phyloP scores from a whole-genome alignment of 2,888 invertebrate genomes.

The Lycophotia porphyrea region DNA sequence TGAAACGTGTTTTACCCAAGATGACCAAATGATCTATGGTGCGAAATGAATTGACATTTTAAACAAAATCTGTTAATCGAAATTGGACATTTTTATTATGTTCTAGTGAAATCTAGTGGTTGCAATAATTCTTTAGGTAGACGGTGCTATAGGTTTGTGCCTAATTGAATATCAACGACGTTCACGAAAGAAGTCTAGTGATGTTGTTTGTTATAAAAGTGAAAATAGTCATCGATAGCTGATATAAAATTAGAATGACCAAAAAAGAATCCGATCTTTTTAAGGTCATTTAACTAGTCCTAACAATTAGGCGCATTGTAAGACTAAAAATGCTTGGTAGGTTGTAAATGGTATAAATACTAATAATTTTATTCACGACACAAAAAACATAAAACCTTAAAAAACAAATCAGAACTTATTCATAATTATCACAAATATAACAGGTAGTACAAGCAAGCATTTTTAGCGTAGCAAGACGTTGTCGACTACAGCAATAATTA shows the following conservation, averaged over 20 bases:
- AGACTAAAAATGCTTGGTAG: slow-evolving; percentile 60
- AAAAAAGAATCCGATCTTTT: slow-evolving; percentile 64
- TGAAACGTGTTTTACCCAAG: slow-evolving; percentile 23
- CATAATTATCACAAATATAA: slow-evolving; percentile 14
- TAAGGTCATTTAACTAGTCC: slow-evolving; percentile 70
- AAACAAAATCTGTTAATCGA: slow-evolving; percentile 31
- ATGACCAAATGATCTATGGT: slow-evolving; percentile 47
- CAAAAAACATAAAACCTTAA: slow-evolving; percentile 5
- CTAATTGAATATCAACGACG: slow-evolving; percentile 66
- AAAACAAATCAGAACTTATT: slow-evolving; percentile 3
- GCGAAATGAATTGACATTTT: slow-evolving; percentile 42
- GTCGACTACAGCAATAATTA: slow-evolving; percentile 49
- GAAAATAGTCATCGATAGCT: slow-evolving; percentile 46
- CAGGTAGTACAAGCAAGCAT: slow-evolving; percentile 57
- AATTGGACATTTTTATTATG: slow-evolving; percentile 36
- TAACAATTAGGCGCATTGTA: slow-evolving; percentile 59
- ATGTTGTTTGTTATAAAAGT: slow-evolving; percentile 51
- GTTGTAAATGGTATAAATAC: slow-evolving; percentile 32
- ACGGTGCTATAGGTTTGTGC: slow-evolving; percentile 81
- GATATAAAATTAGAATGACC: slow-evolving; percentile 60
- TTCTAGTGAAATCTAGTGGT: slow-evolving; percentile 50
- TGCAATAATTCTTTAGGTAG: slow-evolving; percentile 68
- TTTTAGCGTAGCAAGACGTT: slow-evolving; percentile 44
- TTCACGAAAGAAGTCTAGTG: slow-evolving; percentile 55
- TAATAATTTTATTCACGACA: slow-evolving; percentile 10